A percentile compares a stretch with the other conserved stretches of the same genome.
phyloP scores from a whole-genome alignment of 1,140 invertebrate species.

The Caenorhabditis tropicalis region DNA sequence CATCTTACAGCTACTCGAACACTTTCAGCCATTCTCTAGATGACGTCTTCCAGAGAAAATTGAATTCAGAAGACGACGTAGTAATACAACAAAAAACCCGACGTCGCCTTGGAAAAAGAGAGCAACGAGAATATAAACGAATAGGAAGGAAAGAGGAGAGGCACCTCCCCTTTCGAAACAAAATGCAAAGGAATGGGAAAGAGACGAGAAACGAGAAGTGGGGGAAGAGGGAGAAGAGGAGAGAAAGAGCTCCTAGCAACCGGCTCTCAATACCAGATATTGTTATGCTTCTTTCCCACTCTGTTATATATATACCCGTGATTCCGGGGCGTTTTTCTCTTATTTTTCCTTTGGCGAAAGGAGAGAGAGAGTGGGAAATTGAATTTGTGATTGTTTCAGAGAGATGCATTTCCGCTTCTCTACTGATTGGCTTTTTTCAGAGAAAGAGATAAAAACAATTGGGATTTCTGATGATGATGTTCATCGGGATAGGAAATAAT shows the following conservation, averaged over 20 bases:
- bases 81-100: conserved; percentile 6
- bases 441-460: neutral
- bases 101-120: no score
- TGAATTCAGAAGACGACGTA: neutral
- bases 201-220: neutral
- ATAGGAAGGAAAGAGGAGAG: neutral
- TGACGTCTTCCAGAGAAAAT: neutral
- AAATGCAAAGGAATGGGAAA: conserved; percentile 21
- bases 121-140: conserved; percentile 10
- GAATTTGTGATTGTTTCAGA: neutral
- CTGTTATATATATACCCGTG: no score
- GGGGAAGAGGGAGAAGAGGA: neutral
- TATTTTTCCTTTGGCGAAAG: neutral
- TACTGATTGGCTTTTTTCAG: neutral
- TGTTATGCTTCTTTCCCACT: conserved; percentile 7
- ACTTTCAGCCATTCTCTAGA: conserved; percentile 79
- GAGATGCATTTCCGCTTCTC: neutral
- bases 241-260: neutral
- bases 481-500: no score
- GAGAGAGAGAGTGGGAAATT: neutral
- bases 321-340: neutral
- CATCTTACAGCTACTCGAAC: conserved; percentile 90
- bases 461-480: neutral
- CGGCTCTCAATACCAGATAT: neutral
- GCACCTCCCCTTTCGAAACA: neutral